Conservation (phyloP, 2,888 invertebrate genomes). For the Ellobium chinense region DNA sequence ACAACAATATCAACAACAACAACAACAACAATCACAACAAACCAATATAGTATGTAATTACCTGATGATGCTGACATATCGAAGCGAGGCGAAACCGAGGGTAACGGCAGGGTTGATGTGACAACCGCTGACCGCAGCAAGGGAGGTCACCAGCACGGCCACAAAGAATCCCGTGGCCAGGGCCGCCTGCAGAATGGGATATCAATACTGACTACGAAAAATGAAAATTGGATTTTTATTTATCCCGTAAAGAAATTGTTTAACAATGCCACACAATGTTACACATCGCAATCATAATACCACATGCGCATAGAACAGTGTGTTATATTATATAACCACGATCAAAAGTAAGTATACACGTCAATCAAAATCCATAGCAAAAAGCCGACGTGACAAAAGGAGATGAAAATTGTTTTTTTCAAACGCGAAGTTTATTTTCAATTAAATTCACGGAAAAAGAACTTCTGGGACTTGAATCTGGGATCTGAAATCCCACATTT, state of each 20-base stretch:
- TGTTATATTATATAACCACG: no score
- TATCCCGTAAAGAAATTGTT: background rate
- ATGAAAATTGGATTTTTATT: no score
- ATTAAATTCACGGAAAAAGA: no score
- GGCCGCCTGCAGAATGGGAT: constrained; percentile 31
- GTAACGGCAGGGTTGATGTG: constrained; percentile 67
- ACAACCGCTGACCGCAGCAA: constrained; percentile 61
- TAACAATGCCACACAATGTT: background rate
- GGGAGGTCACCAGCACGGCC: constrained; percentile 54
- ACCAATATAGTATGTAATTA: background rate
- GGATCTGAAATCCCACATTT: no score
- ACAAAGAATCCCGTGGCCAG: constrained; percentile 61
- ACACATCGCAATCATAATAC: background rate
- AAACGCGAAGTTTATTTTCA: no score
- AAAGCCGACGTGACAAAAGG: no score
- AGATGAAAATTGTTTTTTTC: no score
- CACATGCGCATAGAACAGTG: no score
- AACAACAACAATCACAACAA: background rate
- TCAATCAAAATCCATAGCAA: no score
- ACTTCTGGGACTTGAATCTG: no score
- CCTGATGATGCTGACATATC: constrained; percentile 5
- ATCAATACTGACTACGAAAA: no score
- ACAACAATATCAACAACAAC: background rate
- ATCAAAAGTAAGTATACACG: no score
- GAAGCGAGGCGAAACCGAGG: constrained; percentile 28